Evolutionary conservation across 2,113 vertebrate genomes (phyloP).

Genomic region (Spilogale gracilis): DNA sequence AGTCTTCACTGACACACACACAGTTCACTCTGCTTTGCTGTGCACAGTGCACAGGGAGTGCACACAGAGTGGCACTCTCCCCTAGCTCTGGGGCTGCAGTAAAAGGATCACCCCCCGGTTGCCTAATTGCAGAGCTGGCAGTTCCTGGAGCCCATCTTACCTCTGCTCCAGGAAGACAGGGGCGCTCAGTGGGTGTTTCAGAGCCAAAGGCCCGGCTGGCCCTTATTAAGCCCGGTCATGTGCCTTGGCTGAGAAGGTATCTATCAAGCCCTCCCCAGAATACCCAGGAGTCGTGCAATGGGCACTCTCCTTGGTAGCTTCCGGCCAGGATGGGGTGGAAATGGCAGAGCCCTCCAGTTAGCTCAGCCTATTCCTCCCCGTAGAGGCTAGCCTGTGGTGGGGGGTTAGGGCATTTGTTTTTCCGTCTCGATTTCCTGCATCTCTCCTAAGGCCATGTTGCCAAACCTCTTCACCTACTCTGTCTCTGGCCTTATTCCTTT

Average conservation of each 20-base stretch:
- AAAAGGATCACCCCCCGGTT: background rate
- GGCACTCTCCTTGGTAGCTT: fast-evolving
- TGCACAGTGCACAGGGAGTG: background rate
- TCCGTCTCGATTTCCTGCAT: background rate
- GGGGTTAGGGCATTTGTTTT: background rate
- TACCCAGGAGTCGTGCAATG: background rate
- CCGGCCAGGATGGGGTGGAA: fast-evolving
- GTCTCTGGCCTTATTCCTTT: background rate
- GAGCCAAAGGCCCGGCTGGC: background rate
- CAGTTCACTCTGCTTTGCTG: conserved; percentile 4
- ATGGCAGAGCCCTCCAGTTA: too few species aligned
- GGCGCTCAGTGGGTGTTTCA: background rate
- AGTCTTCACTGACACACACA: conserved; percentile 34
- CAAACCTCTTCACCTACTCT: background rate
- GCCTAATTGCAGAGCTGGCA: background rate
- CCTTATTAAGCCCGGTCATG: background rate
- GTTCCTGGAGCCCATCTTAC: background rate
- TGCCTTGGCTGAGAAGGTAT: background rate
- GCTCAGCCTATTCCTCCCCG: background rate
- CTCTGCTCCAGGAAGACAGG: background rate
- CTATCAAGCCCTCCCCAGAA: background rate
- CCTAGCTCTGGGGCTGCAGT: background rate
- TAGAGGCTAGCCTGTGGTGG: background rate
- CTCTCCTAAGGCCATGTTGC: background rate
- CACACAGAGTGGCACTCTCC: background rate